A percentile compares a stretch with the other conserved stretches of the same genome.
phyloP scores from a whole-genome alignment of 2,888 invertebrate genomes.

The Colletes collaris region DNA sequence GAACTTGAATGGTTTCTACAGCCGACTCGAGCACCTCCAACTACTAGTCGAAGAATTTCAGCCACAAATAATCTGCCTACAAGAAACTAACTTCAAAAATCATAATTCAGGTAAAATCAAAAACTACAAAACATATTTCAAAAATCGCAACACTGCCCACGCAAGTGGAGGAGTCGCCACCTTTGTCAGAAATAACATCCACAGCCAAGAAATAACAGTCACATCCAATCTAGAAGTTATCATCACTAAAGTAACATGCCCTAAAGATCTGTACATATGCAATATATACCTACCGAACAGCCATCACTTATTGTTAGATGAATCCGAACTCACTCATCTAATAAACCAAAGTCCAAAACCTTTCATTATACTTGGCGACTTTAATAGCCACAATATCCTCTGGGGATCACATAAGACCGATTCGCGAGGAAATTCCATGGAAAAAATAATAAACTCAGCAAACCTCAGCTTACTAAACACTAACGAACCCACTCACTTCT shows the following conservation, averaged over 20 bases:
- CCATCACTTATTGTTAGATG: not conserved
- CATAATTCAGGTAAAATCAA: not conserved
- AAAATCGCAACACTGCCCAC: not conserved
- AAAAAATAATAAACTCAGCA: not conserved
- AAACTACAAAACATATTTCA: not conserved
- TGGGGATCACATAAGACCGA: slow-evolving; percentile 1
- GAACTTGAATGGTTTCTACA: slow-evolving; percentile 14
- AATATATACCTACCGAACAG: not conserved
- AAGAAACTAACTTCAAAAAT: slow-evolving; percentile 9
- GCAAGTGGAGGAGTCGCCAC: slow-evolving; percentile 13
- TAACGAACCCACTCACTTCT: not conserved
- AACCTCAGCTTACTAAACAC: not conserved
- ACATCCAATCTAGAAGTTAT: not conserved
- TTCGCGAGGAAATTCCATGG: not conserved
- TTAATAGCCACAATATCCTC: not conserved
- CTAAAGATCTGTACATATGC: not conserved
- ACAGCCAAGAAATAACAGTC: slow-evolving; percentile 1
- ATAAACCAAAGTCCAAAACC: not conserved
- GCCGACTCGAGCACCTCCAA: slow-evolving; percentile 6
- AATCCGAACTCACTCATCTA: not conserved
- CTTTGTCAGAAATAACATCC: not conserved
- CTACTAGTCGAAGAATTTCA: not conserved
- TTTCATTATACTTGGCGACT: not conserved
- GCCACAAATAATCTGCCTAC: not conserved
- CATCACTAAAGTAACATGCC: not conserved